Evolutionary conservation across 2,888 invertebrate species (phyloP), one percentile per base, ranked within the genome.

Genomic region (Prenolepis imparis): DNA sequence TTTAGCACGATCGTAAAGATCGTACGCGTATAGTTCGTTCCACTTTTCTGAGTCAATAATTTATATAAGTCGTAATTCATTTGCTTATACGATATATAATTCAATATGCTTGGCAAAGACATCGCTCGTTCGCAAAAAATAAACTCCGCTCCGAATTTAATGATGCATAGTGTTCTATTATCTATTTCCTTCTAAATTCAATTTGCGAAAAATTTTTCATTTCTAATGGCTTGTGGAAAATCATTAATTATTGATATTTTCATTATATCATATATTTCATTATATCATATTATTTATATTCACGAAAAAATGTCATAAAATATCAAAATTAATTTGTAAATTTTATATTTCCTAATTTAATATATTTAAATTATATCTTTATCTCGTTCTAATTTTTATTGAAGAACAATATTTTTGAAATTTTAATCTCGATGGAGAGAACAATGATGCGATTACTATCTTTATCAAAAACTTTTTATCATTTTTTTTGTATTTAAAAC

Each of bases 391-490:
- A 41, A 9, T 72, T 36, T 36, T 36, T 36, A 36, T 36, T 36
- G 0, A 36, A 36, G 36, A 0, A 5, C 36, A 36, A 36, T 36
- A 36, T 48, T 52, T 6, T 18, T 15, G 0, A 15, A 9, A n/a
- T 64, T 48, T 52, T 52, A 75, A 52, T n/a, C n/a, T 44, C 3
- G 24, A 0, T 21, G 21, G 12, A 52, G 12, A 52, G 0, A 74
- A 12, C 18, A 39, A 55, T 11, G 15, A 36, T 24, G 24, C 24
- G 28, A 67, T n/a, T 67, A 24, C 9, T 55, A 48, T n/a, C 18
- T 24, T 55, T 28, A 63, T 67, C 67, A 36, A 39, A 66, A 75
- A 75, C 8, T 55, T 75, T 12, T 18, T 52, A 36, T 24, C 18
- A 24, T 24, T 75, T 6, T 36, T 48, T 61, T 63, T 24, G 1